phyloP scores from a whole-genome alignment of 92 coral and sea anemone species.

The Scolanthus callimorphus region DNA sequence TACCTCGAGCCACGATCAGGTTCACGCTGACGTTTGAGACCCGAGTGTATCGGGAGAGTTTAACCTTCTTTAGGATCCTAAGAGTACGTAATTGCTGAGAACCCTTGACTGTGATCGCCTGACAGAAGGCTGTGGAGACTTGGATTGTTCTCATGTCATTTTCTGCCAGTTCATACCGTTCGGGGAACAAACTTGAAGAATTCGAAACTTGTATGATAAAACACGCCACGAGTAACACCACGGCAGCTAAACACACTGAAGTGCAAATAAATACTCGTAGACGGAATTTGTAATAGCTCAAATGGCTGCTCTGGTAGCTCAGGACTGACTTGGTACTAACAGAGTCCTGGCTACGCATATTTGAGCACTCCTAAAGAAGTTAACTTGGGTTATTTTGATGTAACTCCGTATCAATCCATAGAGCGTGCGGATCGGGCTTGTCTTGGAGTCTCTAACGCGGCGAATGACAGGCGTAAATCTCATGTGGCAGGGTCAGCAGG shows the following conservation, averaged over 20 bases:
- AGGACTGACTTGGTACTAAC: not conserved
- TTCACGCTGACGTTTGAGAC: conserved; percentile 58
- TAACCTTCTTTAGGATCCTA: conserved; percentile 41
- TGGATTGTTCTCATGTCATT: conserved; percentile 66
- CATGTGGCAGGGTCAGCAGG: not conserved
- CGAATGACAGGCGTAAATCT: not conserved
- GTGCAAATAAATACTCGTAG: conserved; percentile 68
- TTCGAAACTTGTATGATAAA: conserved; percentile 65
- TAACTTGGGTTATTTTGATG: too few relatives aligned
- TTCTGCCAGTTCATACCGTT: conserved; percentile 64
- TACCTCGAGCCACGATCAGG: conserved; percentile 39
- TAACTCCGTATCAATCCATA: not conserved
- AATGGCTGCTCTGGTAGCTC: conserved; percentile 27
- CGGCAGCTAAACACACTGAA: conserved; percentile 42
- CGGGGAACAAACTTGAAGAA: conserved; percentile 58
- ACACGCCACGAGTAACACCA: conserved; percentile 49
- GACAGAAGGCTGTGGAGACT: conserved; percentile 78
- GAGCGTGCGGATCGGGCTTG: not conserved
- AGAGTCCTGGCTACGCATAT: not conserved
- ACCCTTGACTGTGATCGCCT: conserved; percentile 53
- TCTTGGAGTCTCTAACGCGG: not conserved
- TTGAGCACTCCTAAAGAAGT: not conserved
- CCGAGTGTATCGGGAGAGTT: conserved; percentile 24
- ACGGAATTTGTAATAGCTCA: conserved; percentile 52
- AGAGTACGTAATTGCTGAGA: conserved; percentile 41